Evolutionary conservation across 2,797 vertebrate genomes (phyloP), one percentile per base, ranked within the genome.

Genomic region (Urosaurus nigricauda): DNA sequence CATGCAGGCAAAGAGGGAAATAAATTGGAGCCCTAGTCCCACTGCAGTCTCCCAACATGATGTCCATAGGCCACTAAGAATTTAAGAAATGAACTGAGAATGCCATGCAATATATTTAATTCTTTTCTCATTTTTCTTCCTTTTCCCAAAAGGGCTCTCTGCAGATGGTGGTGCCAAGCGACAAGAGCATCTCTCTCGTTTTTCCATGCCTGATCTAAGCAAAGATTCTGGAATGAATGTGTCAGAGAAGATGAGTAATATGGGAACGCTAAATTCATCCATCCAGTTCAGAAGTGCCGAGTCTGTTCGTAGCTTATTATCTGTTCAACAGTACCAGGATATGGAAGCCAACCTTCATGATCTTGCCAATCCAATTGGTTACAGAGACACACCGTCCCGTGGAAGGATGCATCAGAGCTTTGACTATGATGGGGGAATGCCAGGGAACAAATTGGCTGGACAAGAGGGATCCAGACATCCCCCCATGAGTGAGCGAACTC

Each of bases 181-280:
- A 71, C 98, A 98, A 94, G 99, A 99, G 95, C 98, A 98, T 87
- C 98, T 99, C 60, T 99, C 99, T 81, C 97, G 98, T 47, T 99
- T 99, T 95, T 99, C 99, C 24, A 99, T 99, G 99, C 99, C 99
- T 0, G 99, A 99, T 95, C 96, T 99, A 93, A 99, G 99, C 97
- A 99, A 99, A 96, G 99, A 99, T 97, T 99, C 99, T 0, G 99
- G 98, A 63, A 98, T 99, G 98, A 99, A 99, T 0, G 93, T 98
- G 90, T 99, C 98, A 0, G 98, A 99, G 96, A 99, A 99, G 94
- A 91, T 97, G 95, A 99, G 98, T 95, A 98, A 98, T 96, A 97
- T 98, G 97, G 98, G 97, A 80, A 98, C 98, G 0, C 97, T 99
- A 0, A 99, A 98, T 94, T 99, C 98, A 1, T 99, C 98, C 0